phyloP scores from a whole-genome alignment of 2,113 vertebrate genomes.

The Loxodonta africana region DNA sequence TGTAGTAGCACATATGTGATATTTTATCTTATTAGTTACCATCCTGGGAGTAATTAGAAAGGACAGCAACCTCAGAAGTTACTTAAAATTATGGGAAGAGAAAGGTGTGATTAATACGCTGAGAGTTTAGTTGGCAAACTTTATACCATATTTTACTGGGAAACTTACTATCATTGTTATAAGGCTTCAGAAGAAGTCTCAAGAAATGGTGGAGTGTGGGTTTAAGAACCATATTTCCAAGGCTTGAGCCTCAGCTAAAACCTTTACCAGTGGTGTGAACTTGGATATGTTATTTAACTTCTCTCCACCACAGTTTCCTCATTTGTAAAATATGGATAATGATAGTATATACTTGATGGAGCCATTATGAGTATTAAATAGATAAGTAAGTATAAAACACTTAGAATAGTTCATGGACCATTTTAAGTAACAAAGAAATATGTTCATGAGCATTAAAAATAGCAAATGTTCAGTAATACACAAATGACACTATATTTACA shows the following conservation, averaged over 20 bases:
- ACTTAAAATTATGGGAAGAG: neutral
- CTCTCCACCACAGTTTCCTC: neutral
- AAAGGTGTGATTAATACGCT: neutral
- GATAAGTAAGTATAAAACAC: neutral
- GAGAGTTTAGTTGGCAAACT: neutral
- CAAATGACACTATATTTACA: neutral
- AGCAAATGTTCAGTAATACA: neutral
- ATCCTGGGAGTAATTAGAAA: neutral
- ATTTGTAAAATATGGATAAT: neutral
- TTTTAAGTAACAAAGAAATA: slow-evolving; percentile 16
- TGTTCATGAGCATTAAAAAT: neutral
- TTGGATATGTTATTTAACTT: neutral
- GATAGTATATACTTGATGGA: neutral
- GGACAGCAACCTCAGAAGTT: neutral
- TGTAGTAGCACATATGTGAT: neutral
- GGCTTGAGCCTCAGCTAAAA: neutral
- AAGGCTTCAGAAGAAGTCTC: neutral
- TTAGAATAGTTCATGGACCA: fast-evolving
- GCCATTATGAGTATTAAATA: neutral
- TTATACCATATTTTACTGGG: neutral
- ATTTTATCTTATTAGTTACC: neutral
- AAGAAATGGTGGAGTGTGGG: neutral
- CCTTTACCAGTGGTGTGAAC: neutral
- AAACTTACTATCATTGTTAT: neutral
- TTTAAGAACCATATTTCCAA: neutral